Base-by-base conservation (phyloP, 2,888 invertebrate species). In the Nymphalis urticae region DNA sequence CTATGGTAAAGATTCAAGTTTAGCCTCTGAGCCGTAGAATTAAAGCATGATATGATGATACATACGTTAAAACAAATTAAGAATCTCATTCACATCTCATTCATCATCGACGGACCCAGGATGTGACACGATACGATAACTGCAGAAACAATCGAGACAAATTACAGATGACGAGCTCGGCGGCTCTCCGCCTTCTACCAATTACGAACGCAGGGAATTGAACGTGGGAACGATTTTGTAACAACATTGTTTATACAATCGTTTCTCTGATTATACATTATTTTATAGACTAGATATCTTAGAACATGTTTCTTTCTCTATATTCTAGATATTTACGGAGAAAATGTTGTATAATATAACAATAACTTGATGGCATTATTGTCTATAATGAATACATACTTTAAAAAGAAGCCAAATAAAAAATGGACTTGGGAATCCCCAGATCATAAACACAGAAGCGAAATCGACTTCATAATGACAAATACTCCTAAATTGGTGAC, bases 61-160 rank as follows among this genome's bases (percentile, higher is more conserved):
- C 13, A 19, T 10, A 51, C 9, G n/a, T 19, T 21, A 13, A 51
- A 32, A 32, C 27, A 24, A 53, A 24, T 53, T 21, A 53, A 24
- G 24, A 27, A 13, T 4, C 3, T 53, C 27, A 53, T 53, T 53
- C 53, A 24, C 9, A 50, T 53, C 53, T 13, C 8, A 53, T 53
- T 53, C 24, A 24, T 13, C 24, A n/a, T 51, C 51, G 42, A 24
- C 13, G n/a, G 59, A 48, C 68, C 63, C 68, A 63, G 68, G 68
- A 68, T 48, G 61, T 32, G 61, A 56, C 56, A 54, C 47, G 48
- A 60, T 61, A 68, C 16, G 24, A n/a, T 24, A 50, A 51, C 67
- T 48, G 61, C 19, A 56, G 51, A 61, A 66, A 66, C 66, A 59
- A 64, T 64, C 50, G 51, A 59, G 51, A 51, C 59, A 59, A 68